phyloP scores from a whole-genome alignment of 1,140 invertebrate species.

The Hylaeus volcanicus region DNA sequence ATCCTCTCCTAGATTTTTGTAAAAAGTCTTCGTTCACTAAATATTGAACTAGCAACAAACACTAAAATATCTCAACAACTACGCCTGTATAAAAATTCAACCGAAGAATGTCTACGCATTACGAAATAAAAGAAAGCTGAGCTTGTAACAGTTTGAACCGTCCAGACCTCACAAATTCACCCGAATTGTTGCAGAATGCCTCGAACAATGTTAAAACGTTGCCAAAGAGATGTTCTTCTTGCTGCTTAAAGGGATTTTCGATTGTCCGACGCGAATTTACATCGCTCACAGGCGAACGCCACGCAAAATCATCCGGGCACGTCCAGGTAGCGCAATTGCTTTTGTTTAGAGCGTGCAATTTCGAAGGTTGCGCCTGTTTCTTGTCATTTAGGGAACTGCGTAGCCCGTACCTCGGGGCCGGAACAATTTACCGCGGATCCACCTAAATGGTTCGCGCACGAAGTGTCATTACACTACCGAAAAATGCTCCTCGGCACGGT shows the following conservation, averaged over 20 bases:
- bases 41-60: too few relatives aligned
- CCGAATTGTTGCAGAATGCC: neutral
- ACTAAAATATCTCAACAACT: too few relatives aligned
- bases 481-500: slow-evolving; percentile 44
- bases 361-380: slow-evolving; percentile 46
- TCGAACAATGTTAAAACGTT: neutral
- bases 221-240: neutral
- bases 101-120: too few relatives aligned
- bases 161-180: neutral
- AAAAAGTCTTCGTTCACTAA: too few relatives aligned
- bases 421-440: slow-evolving; percentile 48
- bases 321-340: slow-evolving; percentile 32
- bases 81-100: too few relatives aligned
- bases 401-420: slow-evolving; percentile 47
- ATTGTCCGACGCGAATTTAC: slow-evolving; percentile 17
- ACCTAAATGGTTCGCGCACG: slow-evolving; percentile 62
- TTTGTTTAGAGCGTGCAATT: slow-evolving; percentile 60
- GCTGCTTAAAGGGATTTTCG: too few relatives aligned
- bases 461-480: slow-evolving; percentile 58
- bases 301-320: neutral
- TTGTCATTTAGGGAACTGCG: slow-evolving; percentile 52
- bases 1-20: too few relatives aligned
- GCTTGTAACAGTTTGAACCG: too few relatives aligned
- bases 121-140: too few relatives aligned
- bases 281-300: slow-evolving; percentile 26